Evolutionary conservation across 2,888 invertebrate genomes (phyloP).

Genomic region (Leptopilina syphax): DNA sequence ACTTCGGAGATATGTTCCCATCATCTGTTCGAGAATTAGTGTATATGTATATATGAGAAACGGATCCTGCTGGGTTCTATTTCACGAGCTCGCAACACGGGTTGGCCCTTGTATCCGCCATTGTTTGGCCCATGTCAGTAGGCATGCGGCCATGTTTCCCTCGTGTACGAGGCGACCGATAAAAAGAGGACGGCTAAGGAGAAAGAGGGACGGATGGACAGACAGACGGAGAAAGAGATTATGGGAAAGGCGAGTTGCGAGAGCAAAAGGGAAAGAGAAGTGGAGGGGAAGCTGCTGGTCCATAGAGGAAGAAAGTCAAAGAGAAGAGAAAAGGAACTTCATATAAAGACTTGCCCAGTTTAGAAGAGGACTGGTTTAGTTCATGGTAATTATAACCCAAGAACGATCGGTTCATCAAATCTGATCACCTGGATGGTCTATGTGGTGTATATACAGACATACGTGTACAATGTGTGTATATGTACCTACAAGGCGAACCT

Average conservation of each 20-base stretch:
- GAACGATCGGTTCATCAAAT: slow-evolving; percentile 74
- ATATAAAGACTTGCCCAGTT: slow-evolving; percentile 53
- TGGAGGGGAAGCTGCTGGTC: slow-evolving; percentile 47
- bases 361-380: slow-evolving; percentile 61
- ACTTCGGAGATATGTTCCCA: slow-evolving; percentile 31
- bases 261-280: not conserved
- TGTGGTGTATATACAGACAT: slow-evolving; percentile 1
- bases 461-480: no score
- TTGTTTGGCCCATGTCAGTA: slow-evolving; percentile 73
- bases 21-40: slow-evolving; percentile 35
- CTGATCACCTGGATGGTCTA: slow-evolving; percentile 61
- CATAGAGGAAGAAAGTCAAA: slow-evolving; percentile 41
- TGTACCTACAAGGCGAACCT: slow-evolving; percentile 15
- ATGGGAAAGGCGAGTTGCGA: slow-evolving; percentile 40
- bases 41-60: slow-evolving; percentile 15
- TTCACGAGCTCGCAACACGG: slow-evolving; percentile 60
- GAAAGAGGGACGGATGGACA: slow-evolving; percentile 54
- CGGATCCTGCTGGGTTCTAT: slow-evolving; percentile 45
- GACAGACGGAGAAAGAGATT: slow-evolving; percentile 51
- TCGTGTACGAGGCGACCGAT: slow-evolving; percentile 67
- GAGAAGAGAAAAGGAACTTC: slow-evolving; percentile 47
- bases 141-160: slow-evolving; percentile 74
- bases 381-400: slow-evolving; percentile 71
- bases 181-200: slow-evolving; percentile 66
- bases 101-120: slow-evolving; percentile 71